Evolutionary conservation across 2,888 invertebrate species (phyloP).

Genomic region (Ametastegia equiseti): DNA sequence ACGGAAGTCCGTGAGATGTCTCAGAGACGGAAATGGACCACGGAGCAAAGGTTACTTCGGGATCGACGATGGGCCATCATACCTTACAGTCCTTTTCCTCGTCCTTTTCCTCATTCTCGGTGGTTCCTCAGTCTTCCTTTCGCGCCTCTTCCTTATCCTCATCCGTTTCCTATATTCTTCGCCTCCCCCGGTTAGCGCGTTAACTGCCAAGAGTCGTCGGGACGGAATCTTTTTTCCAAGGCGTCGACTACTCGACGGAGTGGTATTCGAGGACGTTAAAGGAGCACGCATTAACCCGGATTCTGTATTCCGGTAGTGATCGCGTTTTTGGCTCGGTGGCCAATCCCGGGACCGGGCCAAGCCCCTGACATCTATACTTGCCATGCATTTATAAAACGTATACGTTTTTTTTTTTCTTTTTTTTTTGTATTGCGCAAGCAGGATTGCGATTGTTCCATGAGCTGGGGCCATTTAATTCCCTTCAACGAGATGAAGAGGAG

Average conservation of each 20-base stretch:
- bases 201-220: slow-evolving; percentile 39
- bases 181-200: background rate
- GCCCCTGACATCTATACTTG: background rate
- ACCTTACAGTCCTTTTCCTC: background rate
- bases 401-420: too few relatives aligned
- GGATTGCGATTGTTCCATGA: too few relatives aligned
- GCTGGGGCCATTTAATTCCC: too few relatives aligned
- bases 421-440: background rate
- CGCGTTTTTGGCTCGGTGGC: slow-evolving; percentile 35
- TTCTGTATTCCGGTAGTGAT: background rate
- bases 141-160: background rate
- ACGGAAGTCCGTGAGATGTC: slow-evolving; percentile 15
- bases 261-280: slow-evolving; percentile 9
- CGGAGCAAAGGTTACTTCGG: slow-evolving; percentile 6
- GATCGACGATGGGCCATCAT: background rate
- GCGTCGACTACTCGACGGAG: background rate
- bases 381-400: background rate
- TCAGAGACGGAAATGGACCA: background rate
- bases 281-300: slow-evolving; percentile 41
- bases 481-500: background rate
- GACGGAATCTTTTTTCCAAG: slow-evolving; percentile 29
- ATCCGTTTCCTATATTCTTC: background rate
- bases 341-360: background rate
- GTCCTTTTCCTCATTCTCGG: background rate
- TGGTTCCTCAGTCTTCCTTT: background rate